Evolutionary conservation across 2,888 invertebrate species (phyloP), one percentile per base, ranked within the genome.

Genomic region (Meteorus colon): DNA sequence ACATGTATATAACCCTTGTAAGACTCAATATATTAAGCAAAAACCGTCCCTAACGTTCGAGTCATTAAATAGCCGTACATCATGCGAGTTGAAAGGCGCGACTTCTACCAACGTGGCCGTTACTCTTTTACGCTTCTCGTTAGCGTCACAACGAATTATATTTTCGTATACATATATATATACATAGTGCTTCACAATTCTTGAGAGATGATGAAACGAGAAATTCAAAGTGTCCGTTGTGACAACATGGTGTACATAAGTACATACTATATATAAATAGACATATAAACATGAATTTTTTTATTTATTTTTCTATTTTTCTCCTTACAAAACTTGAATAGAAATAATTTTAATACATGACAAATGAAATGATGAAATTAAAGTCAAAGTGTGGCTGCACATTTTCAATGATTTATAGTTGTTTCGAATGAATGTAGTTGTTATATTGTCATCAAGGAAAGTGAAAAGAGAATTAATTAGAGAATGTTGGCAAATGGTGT

Each of bases 1-100:
- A 65, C 55, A 51, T 55, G 14, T 45, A 37, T 55, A 37, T 51
- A 77, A 80, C 79, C 81, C 79, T 80, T 80, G 76, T 73, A 77
- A 74, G 71, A 72, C 74, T 74, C 45, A 37, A 2, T 69, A 63
- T 60, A 70, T 72, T 68, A 45, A 76, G 76, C 73, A 74, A 80
- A 81, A 80, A 80, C 68, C 79, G 73, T 85, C 84, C 84, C 77
- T 80, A 80, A 78, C 77, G 82, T 86, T 83, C 85, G 85, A 85
- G 85, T 88, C 89, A 88, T 89, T 89, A 89, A 89, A 89, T 83
- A 85, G 82, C 86, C 87, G 88, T 89, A 87, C 86, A 89, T 89
- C 89, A 89, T 89, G 55, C 24, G 84, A 80, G 76, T 82, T 81
- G 82, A 78, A 83, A 86, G 83, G 77, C 79, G 76, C 74, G 69